These are phyloP conservation scores for Caenorhabditis latens DNA, from an alignment of 1,140 invertebrate genomes.

Conservation along the genomic window DNA sequence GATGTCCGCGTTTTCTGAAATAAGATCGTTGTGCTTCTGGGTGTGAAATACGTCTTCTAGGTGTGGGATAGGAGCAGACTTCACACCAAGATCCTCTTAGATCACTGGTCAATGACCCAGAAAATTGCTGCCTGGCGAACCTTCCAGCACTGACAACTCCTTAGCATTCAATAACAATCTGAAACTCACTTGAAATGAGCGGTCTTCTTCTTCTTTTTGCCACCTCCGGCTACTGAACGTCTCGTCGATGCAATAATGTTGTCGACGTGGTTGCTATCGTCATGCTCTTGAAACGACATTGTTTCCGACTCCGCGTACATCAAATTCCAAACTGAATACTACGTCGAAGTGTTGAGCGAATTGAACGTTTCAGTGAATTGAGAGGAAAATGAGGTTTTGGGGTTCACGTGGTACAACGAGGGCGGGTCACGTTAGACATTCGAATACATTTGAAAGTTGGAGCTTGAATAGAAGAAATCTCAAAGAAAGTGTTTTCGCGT, in stretches of 20 bases:
- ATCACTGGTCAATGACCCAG: no score
- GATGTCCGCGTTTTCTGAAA: slow-evolving; percentile 47
- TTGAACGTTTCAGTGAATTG: not conserved
- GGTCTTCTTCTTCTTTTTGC: slow-evolving; percentile 25
- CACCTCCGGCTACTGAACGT: not conserved
- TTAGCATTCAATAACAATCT: no score
- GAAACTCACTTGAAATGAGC: slow-evolving; percentile 35
- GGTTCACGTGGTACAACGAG: no score
- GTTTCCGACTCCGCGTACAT: slow-evolving; percentile 37
- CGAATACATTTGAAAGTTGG: no score
- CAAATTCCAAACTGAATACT: slow-evolving; percentile 13
- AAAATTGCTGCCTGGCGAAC: no score
- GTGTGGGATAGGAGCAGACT: not conserved
- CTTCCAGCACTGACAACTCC: no score
- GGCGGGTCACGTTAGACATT: not conserved
- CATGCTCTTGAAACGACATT: slow-evolving; percentile 53
- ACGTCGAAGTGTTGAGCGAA: not conserved
- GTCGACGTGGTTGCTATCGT: not conserved
- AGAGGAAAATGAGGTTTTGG: no score
- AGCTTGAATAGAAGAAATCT: no score
- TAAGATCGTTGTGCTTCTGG: not conserved
- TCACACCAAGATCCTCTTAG: no score
- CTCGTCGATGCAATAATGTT: not conserved
- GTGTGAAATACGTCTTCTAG: not conserved
- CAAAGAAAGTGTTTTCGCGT: no score